Evolutionary conservation across 1,140 invertebrate genomes (phyloP).

Genomic region (Vanessa atalanta): DNA sequence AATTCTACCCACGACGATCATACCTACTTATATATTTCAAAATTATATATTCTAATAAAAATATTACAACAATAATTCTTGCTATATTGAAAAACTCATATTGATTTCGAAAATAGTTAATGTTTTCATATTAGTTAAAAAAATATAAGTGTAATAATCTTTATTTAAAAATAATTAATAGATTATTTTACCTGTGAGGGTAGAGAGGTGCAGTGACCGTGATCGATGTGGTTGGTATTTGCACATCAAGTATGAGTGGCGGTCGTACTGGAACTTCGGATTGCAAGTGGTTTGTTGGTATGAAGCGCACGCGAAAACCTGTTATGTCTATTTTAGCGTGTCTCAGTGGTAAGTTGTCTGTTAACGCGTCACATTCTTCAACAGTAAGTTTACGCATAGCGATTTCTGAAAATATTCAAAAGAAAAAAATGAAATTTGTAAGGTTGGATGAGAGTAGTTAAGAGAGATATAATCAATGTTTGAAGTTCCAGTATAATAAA

Average conservation of each 20-base stretch:
- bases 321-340: constrained; percentile 40
- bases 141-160: too few relatives aligned
- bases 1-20: too few relatives aligned
- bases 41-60: too few relatives aligned
- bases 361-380: constrained; percentile 61
- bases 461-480: too few relatives aligned
- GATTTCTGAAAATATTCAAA: constrained; percentile 36
- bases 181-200: constrained; percentile 52
- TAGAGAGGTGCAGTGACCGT: constrained; percentile 56
- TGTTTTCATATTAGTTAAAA: too few relatives aligned
- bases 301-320: constrained; percentile 43
- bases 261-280: constrained; percentile 28
- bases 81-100: too few relatives aligned
- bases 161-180: background rate
- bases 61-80: too few relatives aligned
- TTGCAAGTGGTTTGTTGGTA: constrained; percentile 51
- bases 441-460: too few relatives aligned
- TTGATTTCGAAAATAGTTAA: too few relatives aligned
- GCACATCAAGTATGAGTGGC: constrained; percentile 44
- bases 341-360: constrained; percentile 58
- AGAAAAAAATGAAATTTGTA: too few relatives aligned
- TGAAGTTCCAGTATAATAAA: too few relatives aligned
- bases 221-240: constrained; percentile 39
- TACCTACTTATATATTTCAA: too few relatives aligned
- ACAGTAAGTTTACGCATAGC: constrained; percentile 56